These are phyloP conservation scores for Bellardia pandia DNA, from an alignment of 2,888 invertebrate genomes.

Conservation along the genomic window DNA sequence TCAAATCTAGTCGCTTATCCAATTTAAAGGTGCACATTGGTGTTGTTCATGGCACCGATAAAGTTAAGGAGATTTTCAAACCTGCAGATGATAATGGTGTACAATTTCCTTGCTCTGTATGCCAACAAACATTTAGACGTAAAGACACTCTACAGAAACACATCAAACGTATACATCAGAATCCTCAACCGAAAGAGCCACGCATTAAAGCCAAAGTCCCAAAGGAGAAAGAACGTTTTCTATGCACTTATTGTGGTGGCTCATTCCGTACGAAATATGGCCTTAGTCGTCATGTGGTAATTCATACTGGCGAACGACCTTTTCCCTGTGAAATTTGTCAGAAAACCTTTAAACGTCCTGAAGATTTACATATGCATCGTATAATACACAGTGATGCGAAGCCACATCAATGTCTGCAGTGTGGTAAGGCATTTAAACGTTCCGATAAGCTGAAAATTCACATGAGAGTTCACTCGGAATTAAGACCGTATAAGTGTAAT, in stretches of 20 bases:
- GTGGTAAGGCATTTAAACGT: constrained; percentile 78
- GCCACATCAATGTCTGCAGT: constrained; percentile 75
- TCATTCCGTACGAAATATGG: constrained; percentile 64
- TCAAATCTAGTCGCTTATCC: constrained; percentile 65
- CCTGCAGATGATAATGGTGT: constrained; percentile 47
- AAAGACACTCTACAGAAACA: constrained; percentile 67
- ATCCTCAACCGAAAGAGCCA: constrained; percentile 52
- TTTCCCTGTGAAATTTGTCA: constrained; percentile 79
- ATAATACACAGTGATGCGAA: constrained; percentile 84
- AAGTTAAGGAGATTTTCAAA: constrained; percentile 61
- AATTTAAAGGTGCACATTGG: constrained; percentile 68
- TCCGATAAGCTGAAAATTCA: constrained; percentile 78
- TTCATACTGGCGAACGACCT: constrained; percentile 86
- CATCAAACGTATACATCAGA: constrained; percentile 65
- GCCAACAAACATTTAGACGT: constrained; percentile 59
- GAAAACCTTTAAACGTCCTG: constrained; percentile 86
- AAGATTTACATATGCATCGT: constrained; percentile 87
- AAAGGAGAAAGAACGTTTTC: constrained; percentile 59
- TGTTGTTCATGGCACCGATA: constrained; percentile 66
- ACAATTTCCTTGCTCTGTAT: constrained; percentile 64
- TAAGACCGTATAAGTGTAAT: constrained; percentile 85
- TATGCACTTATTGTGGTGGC: constrained; percentile 66
- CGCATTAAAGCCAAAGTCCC: constrained; percentile 44
- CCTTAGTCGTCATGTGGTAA: constrained; percentile 63
- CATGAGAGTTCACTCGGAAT: constrained; percentile 76